Evolutionary conservation across 92 coral and sea anemone species (phyloP), one percentile per base, ranked within the genome.

Genomic region (Nematostella vectensis): DNA sequence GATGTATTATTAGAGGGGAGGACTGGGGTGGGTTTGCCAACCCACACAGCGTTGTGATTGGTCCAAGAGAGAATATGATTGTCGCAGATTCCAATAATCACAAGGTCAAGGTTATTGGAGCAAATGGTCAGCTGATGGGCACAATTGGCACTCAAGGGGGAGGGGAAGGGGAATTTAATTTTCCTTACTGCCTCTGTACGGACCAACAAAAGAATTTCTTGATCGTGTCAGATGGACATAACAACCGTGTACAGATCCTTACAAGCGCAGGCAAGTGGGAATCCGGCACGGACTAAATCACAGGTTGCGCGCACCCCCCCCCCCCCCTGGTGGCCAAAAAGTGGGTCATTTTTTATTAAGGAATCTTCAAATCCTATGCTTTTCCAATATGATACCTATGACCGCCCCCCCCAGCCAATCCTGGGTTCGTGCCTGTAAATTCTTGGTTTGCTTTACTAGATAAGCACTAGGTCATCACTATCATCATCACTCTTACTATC

Each of bases 31-130:
- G 91, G 1, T 62, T 82, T 31, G 60, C 84, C 15, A 75, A 80
- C 56, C 91, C 91, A 26, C 70, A 82, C 44, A 62, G 91, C 27
- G 80, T 82, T 19, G 29, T 79, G 0, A 67, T 57, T 1, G 85
- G 64, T 15, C 26, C 47, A 0, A 66, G 58, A 13, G 65, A 65
- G 6, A 69, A 71, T 42, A 57, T 82, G 18, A 29, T 82, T n/a
- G 70, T 82, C 12, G 77, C 91, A 1, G 91, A 82, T 47, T 77
- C 91, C 1, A 83, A 82, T 31, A 72, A 68, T 24, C 91, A 82
- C 50, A 58, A 68, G 27, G 62, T 82, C 36, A 82, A 71, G 51
- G 76, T 78, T 12, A 55, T 82, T 2, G 62, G 61, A 50, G 25
- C 67, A 25, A 48, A 50, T 11, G 91, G 91, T 22, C 63, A 45